Percentiles rank a stretch among this genome's conserved stretches.
Evolutionary conservation across 2,113 vertebrate genomes (phyloP).

Genomic region (Sterrhoptilus dennistouni): DNA sequence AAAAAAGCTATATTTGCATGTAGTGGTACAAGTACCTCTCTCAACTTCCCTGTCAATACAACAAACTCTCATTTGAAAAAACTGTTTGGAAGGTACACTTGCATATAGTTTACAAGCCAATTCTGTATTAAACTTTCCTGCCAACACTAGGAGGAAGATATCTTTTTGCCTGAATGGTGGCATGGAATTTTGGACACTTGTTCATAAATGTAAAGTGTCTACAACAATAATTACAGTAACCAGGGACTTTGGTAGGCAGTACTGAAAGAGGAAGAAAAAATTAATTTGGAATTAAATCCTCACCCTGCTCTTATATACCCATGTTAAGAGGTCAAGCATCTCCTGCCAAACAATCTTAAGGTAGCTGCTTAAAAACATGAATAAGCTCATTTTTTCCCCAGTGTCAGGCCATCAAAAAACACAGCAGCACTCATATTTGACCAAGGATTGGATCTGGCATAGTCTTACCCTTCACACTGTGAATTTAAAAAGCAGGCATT

Average conservation of each 20-base stretch:
- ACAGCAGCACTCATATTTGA: background rate
- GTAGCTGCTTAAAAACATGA: background rate
- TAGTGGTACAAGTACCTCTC: background rate
- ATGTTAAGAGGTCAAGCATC: background rate
- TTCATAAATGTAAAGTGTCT: background rate
- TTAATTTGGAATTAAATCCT: background rate
- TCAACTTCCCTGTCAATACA: background rate
- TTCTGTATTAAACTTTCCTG: background rate
- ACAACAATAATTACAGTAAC: background rate
- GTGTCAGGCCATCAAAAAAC: background rate
- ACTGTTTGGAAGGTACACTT: background rate
- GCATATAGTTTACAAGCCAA: background rate
- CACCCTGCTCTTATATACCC: background rate
- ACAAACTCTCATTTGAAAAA: background rate
- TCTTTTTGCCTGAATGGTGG: background rate
- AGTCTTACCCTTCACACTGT: background rate
- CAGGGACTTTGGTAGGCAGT: background rate
- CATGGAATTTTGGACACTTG: background rate
- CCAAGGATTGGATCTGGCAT: fast-evolving
- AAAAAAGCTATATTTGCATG: background rate
- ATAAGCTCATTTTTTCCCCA: background rate
- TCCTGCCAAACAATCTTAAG: background rate
- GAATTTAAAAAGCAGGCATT: background rate
- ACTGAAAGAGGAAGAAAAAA: background rate
- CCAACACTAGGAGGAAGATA: background rate